Percentiles rank a stretch among this genome's conserved stretches.
These are phyloP conservation scores for Luidia sarsii DNA, from an alignment of 53 echinoderm and acorn worm species.

Conservation along the genomic window DNA sequence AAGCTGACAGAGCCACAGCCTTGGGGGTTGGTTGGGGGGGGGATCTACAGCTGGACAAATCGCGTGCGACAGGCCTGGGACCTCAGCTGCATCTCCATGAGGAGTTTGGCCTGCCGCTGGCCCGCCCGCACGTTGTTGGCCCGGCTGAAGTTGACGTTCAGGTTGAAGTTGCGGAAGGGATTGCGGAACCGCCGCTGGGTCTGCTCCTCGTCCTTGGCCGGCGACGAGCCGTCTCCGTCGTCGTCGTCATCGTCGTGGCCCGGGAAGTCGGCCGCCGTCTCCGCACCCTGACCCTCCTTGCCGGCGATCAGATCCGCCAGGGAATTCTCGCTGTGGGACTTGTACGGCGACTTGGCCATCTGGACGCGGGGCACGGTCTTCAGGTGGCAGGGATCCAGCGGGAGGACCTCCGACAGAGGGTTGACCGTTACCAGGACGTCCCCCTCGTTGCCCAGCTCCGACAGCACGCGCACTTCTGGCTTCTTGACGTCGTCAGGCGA, in stretches of 20 bases:
- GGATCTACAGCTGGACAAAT: slow-evolving; percentile 91
- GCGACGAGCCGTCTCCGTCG: slow-evolving; percentile 10
- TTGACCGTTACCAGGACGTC: slow-evolving; percentile 63
- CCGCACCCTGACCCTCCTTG: slow-evolving; percentile 26
- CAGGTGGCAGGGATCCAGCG: slow-evolving; percentile 26
- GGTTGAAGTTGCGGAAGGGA: slow-evolving; percentile 72
- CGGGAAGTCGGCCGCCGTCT: neutral
- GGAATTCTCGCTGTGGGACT: slow-evolving; percentile 99
- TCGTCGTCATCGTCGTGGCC: no score
- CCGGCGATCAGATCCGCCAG: slow-evolving; percentile 74
- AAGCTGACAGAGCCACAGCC: no score
- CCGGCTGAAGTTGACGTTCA: slow-evolving; percentile 66
- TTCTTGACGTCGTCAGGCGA: slow-evolving; percentile 5
- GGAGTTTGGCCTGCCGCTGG: slow-evolving; percentile 80
- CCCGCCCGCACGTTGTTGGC: slow-evolving; percentile 72
- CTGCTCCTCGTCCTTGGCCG: slow-evolving; percentile 37
- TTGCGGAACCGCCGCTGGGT: slow-evolving; percentile 62
- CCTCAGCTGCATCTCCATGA: slow-evolving; percentile 78
- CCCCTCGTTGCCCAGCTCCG: slow-evolving; percentile 40
- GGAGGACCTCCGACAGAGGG: slow-evolving; percentile 66
- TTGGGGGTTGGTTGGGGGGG: no score
- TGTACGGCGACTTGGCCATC: slow-evolving; percentile 65
- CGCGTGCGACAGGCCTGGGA: slow-evolving; percentile 77
- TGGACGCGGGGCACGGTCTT: slow-evolving; percentile 20
- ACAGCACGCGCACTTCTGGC: slow-evolving; percentile 51